Evolutionary conservation across 2,113 vertebrate species (phyloP).

Genomic region (Anthoscopus minutus): DNA sequence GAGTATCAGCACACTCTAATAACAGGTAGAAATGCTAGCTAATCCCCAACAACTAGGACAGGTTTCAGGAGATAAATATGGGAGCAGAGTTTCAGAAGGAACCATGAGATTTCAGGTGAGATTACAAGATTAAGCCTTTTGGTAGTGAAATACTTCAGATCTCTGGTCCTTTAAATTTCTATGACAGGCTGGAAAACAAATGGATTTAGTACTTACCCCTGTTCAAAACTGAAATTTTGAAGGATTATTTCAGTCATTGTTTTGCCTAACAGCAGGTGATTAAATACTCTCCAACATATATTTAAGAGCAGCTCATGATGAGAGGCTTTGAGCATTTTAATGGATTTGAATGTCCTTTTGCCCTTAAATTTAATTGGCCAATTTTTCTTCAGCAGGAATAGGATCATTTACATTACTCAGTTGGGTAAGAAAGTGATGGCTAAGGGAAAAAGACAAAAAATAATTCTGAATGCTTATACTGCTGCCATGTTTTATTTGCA

Average conservation of each 20-base stretch:
- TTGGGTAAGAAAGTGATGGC: background rate
- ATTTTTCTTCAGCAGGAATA: background rate
- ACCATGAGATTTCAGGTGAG: background rate
- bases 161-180: background rate
- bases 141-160: background rate
- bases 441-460: background rate
- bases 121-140: background rate
- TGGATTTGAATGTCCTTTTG: background rate
- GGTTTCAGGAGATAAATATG: background rate
- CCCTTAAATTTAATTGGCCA: background rate
- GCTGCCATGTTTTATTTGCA: conserved; percentile 28
- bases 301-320: background rate
- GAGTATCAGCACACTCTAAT: background rate
- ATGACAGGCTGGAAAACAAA: background rate
- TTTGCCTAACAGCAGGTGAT: background rate
- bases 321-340: background rate
- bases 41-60: background rate
- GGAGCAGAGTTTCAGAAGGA: background rate
- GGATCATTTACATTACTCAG: background rate
- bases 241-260: background rate
- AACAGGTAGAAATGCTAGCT: background rate
- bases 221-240: background rate
- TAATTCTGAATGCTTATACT: background rate
- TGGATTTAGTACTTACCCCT: background rate
- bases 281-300: background rate